Evolutionary conservation across 2,888 invertebrate genomes (phyloP), one percentile per base, ranked within the genome.

Genomic region (Metallyticus violacea): DNA sequence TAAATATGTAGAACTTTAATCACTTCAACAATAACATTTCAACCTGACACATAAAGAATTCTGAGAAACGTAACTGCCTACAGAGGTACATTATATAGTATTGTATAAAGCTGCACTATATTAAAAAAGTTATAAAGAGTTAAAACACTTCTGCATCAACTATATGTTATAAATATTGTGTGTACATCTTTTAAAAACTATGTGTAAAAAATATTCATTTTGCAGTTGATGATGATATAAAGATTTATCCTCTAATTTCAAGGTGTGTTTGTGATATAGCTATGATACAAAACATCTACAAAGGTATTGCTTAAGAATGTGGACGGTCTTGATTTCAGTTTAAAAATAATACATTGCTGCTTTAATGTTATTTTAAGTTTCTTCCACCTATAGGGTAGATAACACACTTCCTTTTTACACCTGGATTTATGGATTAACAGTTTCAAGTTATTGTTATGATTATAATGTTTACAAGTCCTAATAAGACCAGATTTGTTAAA

Each of bases 251-350:
- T 78, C 85, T 85, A 82, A 40, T 30, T 77, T 85, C 26, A 40
- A 85, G 9, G 40, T 40, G 79, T 81, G 80, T 80, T 80, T 79
- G 83, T 79, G 76, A 79, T 28, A 26, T 62, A 83, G 40, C 26
- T 76, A 84, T 86, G 77, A 81, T 86, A 76, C 86, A 83, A 83
- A 77, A 79, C n/a, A 86, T 40, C 81, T 81, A 84, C 83, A 78
- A 79, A 77, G 79, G 76, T 86, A 86, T 86, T 86, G 83, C 86
- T 84, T 86, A 76, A 84, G 84, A 86, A 86, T 84, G 78, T 86
- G 86, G 86, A 86, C 86, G 86, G 86, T 86, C 84, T 84, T 86
- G 79, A 28, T 86, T 79, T 62, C 40, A 77, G 79, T 76, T 83
- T 27, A 77, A 83, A 77, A 77, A 83, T 77, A 83, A 77, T 83